Base-by-base conservation (phyloP, 1,140 invertebrate genomes). In the Drosophila ficusphila region DNA sequence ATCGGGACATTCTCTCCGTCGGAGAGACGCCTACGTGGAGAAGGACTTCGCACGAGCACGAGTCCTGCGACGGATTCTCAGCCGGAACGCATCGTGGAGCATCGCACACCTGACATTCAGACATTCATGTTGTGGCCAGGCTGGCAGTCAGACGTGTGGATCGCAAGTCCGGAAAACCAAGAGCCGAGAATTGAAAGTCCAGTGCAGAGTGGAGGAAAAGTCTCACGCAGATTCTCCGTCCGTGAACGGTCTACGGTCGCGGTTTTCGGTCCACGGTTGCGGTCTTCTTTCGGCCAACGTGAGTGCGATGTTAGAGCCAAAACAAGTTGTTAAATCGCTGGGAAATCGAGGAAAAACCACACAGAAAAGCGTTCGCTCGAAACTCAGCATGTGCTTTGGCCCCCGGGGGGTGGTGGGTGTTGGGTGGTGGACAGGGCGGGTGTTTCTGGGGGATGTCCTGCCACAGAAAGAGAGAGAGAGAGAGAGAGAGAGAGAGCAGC, bases 111-210 rank as follows among this genome's bases (percentile, higher is more conserved):
- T 86, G 82, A 86, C 82, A 88, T 85, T 83, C 79, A 78, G 79
- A 85, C 81, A 85, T 88, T 88, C 82, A 81, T 88, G 83, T 88
- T 88, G 82, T 88, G 82, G 83, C 82, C 65, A 89, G 74, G 74
- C 69, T 89, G 78, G 61, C 77, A 88, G 83, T 88, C 78, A 89
- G 82, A 89, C 83, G 82, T 86, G 83, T 88, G 73, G 74, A 78
- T 78, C 78, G 79, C 52, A 68, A 25, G 7, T 34, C 62, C 47
- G 52, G 47, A 48, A 72, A 64, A 36, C 14, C 34, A 21, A 33
- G 12, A 65, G 42, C 39, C 41, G 29, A 52, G 42, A 61, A 52
- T 31, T 71, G 70, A 71, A 11, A 44, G 39, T 48, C 42, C 18
- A 77, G 71, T 81, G 77, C 72, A 81, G 57, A 48, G 47, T 58